phyloP scores from a whole-genome alignment of 2,888 invertebrate species.

The Harpagoxenus sublaevis region DNA sequence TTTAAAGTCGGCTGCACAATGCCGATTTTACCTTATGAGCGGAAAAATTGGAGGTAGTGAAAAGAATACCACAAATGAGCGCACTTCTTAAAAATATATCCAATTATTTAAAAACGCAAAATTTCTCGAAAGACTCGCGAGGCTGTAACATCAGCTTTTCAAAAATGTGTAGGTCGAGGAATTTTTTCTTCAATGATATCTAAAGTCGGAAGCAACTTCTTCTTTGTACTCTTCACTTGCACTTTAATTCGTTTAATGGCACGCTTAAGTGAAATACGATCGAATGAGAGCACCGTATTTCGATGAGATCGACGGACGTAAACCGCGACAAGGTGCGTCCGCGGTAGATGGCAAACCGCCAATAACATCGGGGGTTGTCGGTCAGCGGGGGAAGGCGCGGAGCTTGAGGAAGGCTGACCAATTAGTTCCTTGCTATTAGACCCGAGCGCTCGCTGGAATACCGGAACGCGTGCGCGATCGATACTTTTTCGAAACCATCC shows the following conservation, averaged over 20 bases:
- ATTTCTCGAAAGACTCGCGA: not conserved
- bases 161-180: not conserved
- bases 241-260: slow-evolving; percentile 52
- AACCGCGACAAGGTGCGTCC: slow-evolving; percentile 67
- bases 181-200: not conserved
- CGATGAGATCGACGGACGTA: slow-evolving; percentile 50
- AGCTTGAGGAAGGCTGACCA: slow-evolving; percentile 56
- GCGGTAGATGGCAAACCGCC: slow-evolving; percentile 69
- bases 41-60: not conserved
- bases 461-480: not conserved
- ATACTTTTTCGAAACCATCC: slow-evolving; percentile 17
- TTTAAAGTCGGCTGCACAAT: no score
- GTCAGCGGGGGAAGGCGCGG: slow-evolving; percentile 37
- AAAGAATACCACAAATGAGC: not conserved
- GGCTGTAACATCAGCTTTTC: not conserved
- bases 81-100: not conserved
- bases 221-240: not conserved
- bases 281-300: slow-evolving; percentile 58
- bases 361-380: slow-evolving; percentile 67
- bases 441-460: slow-evolving; percentile 37
- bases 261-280: slow-evolving; percentile 18
- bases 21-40: not conserved
- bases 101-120: not conserved
- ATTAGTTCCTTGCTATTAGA: slow-evolving; percentile 75
- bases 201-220: not conserved